Percentiles rank a stretch among this genome's conserved stretches.
Conservation (phyloP, 2,888 invertebrate genomes). For the Cryptocephalus primarius region DNA sequence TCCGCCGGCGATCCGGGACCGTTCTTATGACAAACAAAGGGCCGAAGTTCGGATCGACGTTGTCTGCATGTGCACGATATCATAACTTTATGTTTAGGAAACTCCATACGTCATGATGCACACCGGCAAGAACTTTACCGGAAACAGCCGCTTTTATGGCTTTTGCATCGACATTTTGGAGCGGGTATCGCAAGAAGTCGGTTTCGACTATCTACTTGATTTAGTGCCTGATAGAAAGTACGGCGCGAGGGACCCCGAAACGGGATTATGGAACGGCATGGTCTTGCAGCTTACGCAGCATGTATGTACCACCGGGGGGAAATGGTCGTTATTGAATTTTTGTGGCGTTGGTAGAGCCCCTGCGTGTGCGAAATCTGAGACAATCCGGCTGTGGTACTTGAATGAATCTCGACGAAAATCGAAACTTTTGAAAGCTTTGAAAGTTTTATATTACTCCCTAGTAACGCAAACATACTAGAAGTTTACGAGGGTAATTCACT, state of each 20-base stretch:
- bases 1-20: no score
- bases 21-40: no score
- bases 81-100: slow-evolving; percentile 40
- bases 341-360: background rate
- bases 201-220: slow-evolving; percentile 60
- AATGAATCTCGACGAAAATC: background rate
- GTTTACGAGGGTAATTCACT: no score
- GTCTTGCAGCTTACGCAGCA: slow-evolving; percentile 61
- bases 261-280: slow-evolving; percentile 58
- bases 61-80: no score
- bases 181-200: slow-evolving; percentile 53
- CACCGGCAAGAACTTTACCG: slow-evolving; percentile 55
- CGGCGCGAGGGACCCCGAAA: slow-evolving; percentile 49
- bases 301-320: slow-evolving; percentile 35
- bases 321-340: background rate
- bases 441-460: no score
- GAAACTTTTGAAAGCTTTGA: background rate
- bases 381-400: background rate
- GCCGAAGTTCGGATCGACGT: no score
- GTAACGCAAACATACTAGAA: no score
- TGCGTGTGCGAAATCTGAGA: background rate
- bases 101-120: slow-evolving; percentile 67
- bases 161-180: slow-evolving; percentile 69
- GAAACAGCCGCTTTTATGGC: slow-evolving; percentile 65
- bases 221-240: slow-evolving; percentile 60